phyloP scores from a whole-genome alignment of 2,888 invertebrate species.

The Acrocera orbiculus region DNA sequence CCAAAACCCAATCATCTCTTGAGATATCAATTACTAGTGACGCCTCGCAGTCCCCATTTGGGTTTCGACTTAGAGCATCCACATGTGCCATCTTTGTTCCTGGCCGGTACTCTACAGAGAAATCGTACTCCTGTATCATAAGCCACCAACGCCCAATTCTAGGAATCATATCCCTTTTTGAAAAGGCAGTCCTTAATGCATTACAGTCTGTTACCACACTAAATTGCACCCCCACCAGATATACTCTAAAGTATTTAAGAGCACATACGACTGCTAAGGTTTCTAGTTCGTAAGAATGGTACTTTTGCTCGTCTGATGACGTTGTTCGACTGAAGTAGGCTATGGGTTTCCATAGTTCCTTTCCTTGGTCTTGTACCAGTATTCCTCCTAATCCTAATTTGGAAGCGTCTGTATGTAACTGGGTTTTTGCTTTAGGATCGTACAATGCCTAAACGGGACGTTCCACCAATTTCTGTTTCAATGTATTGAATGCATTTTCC shows the following conservation, averaged over 20 bases:
- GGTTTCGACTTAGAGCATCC: not conserved
- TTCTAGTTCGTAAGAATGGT: not conserved
- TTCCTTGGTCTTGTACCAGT: not conserved
- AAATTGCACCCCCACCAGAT: not conserved
- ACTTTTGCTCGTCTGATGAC: not conserved
- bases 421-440: slow-evolving; percentile 2
- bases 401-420: not conserved
- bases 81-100: not conserved
- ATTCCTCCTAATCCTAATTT: not conserved
- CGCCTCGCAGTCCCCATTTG: not conserved
- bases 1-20: slow-evolving; percentile 14
- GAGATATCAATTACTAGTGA: slow-evolving; percentile 10
- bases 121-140: slow-evolving; percentile 15
- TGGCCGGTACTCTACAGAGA: not conserved
- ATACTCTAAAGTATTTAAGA: not conserved
- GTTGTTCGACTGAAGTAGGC: slow-evolving; percentile 11
- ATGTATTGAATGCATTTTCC: not conserved
- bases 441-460: slow-evolving; percentile 12
- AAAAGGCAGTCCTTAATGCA: not conserved
- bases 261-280: not conserved
- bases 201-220: not conserved
- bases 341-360: not conserved
- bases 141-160: slow-evolving; percentile 12
- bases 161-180: not conserved
- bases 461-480: slow-evolving; percentile 7